These are phyloP conservation scores for Apomyelois bistriatella DNA, from an alignment of 2,888 invertebrate species.

Conservation along the genomic window DNA sequence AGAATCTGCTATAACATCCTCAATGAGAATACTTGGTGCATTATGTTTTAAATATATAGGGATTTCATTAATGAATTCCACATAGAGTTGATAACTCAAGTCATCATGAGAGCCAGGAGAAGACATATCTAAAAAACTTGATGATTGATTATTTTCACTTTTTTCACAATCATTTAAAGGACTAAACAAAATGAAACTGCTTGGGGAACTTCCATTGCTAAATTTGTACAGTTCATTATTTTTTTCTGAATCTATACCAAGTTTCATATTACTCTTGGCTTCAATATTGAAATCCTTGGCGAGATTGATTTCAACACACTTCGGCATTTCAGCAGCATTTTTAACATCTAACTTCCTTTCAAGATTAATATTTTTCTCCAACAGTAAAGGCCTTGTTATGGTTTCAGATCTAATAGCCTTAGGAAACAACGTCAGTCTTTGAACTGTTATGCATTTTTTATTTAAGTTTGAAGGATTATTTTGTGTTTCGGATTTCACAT, in stretches of 20 bases:
- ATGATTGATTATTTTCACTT: slow-evolving; percentile 12
- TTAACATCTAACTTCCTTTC: background rate
- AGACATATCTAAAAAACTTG: slow-evolving; percentile 22
- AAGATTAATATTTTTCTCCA: slow-evolving; percentile 28
- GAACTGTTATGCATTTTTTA: slow-evolving; percentile 40
- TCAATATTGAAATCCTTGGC: background rate
- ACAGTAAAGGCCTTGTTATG: slow-evolving; percentile 46
- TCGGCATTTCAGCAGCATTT: background rate
- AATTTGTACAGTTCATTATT: slow-evolving; percentile 22
- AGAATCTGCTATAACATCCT: slow-evolving; percentile 38
- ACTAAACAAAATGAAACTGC: slow-evolving; percentile 29
- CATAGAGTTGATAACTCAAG: slow-evolving; percentile 33
- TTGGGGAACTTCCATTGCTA: slow-evolving; percentile 18
- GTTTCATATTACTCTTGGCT: background rate
- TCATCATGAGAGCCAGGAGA: slow-evolving; percentile 26
- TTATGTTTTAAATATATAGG: slow-evolving; percentile 38
- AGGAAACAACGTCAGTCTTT: slow-evolving; percentile 56
- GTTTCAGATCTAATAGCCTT: slow-evolving; percentile 62
- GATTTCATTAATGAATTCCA: slow-evolving; percentile 48
- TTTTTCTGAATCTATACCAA: background rate
- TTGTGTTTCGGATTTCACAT: background rate
- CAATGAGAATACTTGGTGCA: slow-evolving; percentile 33
- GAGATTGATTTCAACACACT: background rate
- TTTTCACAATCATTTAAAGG: slow-evolving; percentile 20
- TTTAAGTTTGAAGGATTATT: background rate